A percentile compares a stretch with the other conserved stretches of the same genome.
phyloP scores from a whole-genome alignment of 2,888 invertebrate species.

The Cephus sareptanus region DNA sequence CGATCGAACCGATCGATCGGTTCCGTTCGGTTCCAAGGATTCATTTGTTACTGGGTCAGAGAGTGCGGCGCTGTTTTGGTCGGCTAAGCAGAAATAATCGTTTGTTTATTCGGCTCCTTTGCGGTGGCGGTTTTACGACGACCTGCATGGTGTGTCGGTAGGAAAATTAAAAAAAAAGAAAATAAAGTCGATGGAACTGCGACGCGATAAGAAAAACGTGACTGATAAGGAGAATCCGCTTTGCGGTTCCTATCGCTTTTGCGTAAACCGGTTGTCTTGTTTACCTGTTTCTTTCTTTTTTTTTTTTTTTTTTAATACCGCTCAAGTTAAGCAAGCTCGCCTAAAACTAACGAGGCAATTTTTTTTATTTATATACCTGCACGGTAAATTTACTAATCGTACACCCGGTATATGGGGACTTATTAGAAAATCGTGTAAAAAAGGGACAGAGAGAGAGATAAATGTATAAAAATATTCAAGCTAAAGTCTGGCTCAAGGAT shows the following conservation, averaged over 20 bases:
- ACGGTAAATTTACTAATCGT: too few species aligned
- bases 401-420: too few species aligned
- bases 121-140: background rate
- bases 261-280: background rate
- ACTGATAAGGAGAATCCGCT: background rate
- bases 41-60: conserved; percentile 37
- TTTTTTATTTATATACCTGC: too few species aligned
- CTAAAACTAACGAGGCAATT: too few species aligned
- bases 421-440: background rate
- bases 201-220: background rate
- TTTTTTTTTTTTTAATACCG: background rate
- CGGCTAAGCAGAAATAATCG: conserved; percentile 14
- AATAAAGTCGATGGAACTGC: background rate
- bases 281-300: background rate
- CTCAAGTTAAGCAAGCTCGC: too few species aligned
- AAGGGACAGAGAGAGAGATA: too few species aligned
- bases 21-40: conserved; percentile 34
- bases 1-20: conserved; percentile 33
- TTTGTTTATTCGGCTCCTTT: conserved; percentile 5
- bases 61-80: conserved; percentile 21
- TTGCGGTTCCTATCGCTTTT: background rate
- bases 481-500: background rate
- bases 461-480: background rate
- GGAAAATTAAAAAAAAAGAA: too few species aligned
- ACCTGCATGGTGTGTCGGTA: background rate